phyloP scores from a whole-genome alignment of 2,888 invertebrate genomes.

The Ischnura elegans region DNA sequence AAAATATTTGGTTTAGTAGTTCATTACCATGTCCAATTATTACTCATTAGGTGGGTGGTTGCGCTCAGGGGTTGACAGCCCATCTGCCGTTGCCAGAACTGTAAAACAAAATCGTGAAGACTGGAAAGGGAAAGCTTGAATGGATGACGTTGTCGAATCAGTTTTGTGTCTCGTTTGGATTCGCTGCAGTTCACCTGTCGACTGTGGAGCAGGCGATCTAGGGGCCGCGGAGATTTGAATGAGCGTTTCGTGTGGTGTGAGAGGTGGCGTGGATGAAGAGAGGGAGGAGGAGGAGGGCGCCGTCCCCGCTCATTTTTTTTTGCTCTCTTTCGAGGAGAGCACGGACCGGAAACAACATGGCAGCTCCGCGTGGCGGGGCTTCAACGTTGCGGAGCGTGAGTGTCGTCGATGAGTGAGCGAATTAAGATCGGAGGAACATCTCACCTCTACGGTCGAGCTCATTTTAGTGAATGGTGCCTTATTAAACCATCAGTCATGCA shows the following conservation, averaged over 20 bases:
- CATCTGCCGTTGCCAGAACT: too few relatives aligned
- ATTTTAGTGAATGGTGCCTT: constrained; percentile 26
- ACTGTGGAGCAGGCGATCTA: constrained; percentile 33
- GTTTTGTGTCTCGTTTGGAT: background rate
- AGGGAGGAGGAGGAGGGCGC: too few relatives aligned
- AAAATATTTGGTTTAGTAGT: too few relatives aligned
- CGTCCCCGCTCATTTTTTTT: background rate
- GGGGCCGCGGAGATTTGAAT: constrained; percentile 53
- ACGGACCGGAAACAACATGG: constrained; percentile 55
- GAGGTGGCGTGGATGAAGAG: background rate
- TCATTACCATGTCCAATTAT: too few relatives aligned
- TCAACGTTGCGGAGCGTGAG: constrained; percentile 47
- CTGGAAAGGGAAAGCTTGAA: too few relatives aligned
- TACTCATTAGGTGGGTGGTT: too few relatives aligned
- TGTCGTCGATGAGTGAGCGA: constrained; percentile 2
- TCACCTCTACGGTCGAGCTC: constrained; percentile 19
- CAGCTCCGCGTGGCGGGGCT: background rate
- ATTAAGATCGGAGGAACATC: constrained; percentile 8
- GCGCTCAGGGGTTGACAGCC: too few relatives aligned
- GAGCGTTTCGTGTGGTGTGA: constrained; percentile 12
- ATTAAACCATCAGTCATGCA: constrained; percentile 35
- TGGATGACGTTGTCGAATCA: background rate
- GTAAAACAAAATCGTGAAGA: too few relatives aligned
- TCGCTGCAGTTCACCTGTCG: constrained; percentile 44
- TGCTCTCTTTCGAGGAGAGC: background rate